These are phyloP conservation scores for Spialia ferax DNA, from an alignment of 2,888 invertebrate species.

Conservation along the genomic window DNA sequence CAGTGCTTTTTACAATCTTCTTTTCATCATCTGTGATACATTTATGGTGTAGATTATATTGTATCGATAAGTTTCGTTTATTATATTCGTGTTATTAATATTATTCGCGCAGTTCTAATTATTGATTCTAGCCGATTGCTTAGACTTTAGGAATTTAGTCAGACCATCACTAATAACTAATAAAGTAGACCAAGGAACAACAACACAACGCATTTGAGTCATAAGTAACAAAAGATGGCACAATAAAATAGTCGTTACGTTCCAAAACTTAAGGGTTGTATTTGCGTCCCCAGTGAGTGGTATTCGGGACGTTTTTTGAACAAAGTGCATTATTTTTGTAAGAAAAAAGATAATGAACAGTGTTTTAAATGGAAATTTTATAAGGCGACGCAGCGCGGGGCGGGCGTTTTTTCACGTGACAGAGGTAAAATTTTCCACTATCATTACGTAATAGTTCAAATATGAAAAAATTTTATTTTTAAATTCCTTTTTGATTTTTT, in stretches of 20 bases:
- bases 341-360: slow-evolving; percentile 84
- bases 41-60: too few relatives aligned
- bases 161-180: slow-evolving; percentile 70
- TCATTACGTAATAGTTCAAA: slow-evolving; percentile 59
- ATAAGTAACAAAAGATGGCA: slow-evolving; percentile 50
- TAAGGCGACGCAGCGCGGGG: slow-evolving; percentile 67
- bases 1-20: background rate
- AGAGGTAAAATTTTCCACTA: slow-evolving; percentile 74
- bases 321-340: slow-evolving; percentile 66
- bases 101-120: background rate
- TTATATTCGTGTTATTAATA: background rate
- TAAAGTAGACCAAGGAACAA: slow-evolving; percentile 80
- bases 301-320: slow-evolving; percentile 52
- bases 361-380: slow-evolving; percentile 86
- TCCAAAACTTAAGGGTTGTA: slow-evolving; percentile 51
- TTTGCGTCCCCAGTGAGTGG: slow-evolving; percentile 45
- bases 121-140: slow-evolving; percentile 5
- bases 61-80: background rate
- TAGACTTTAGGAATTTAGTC: slow-evolving; percentile 13
- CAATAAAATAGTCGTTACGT: slow-evolving; percentile 53
- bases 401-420: slow-evolving; percentile 73
- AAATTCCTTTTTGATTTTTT: background rate
- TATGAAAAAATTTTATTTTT: background rate
- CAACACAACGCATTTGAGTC: slow-evolving; percentile 52
- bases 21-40: too few relatives aligned